phyloP scores from a whole-genome alignment of 2,888 invertebrate species.

The Panzeria rudis region DNA sequence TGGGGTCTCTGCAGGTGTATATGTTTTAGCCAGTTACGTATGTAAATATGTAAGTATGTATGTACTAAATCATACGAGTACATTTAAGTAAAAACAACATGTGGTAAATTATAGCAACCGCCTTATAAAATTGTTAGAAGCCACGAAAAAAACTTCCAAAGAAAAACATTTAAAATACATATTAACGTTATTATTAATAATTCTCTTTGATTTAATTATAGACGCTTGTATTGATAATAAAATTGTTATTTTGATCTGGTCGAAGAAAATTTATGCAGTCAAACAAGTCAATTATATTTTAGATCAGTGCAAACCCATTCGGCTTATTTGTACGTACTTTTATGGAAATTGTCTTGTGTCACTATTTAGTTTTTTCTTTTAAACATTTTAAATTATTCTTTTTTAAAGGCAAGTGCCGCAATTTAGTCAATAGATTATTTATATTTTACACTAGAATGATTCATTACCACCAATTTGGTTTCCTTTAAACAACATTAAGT shows the following conservation, averaged over 20 bases:
- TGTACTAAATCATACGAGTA: neutral
- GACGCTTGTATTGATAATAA: neutral
- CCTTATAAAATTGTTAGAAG: slow-evolving; percentile 20
- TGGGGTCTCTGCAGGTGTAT: neutral
- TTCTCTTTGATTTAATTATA: slow-evolving; percentile 24
- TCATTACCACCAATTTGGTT: slow-evolving; percentile 27
- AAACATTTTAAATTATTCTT: neutral
- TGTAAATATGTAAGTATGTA: neutral
- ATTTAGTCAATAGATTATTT: slow-evolving; percentile 40
- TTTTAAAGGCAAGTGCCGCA: slow-evolving; percentile 32
- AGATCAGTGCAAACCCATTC: slow-evolving; percentile 6
- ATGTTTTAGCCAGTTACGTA: neutral
- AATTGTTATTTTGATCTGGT: slow-evolving; percentile 14
- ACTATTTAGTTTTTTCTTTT: neutral
- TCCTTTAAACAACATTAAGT: slow-evolving; percentile 39
- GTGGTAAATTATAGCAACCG: slow-evolving; percentile 46
- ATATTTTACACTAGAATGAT: slow-evolving; percentile 19
- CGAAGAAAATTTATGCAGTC: slow-evolving; percentile 24
- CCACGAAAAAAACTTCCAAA: neutral
- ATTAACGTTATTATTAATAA: slow-evolving; percentile 17
- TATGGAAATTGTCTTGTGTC: slow-evolving; percentile 3
- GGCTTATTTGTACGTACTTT: neutral
- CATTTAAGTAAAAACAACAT: neutral
- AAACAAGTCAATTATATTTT: slow-evolving; percentile 27
- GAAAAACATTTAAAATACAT: slow-evolving; percentile 29